Base-by-base conservation (phyloP, 2,888 invertebrate genomes). In the Tetragonula carbonaria region DNA sequence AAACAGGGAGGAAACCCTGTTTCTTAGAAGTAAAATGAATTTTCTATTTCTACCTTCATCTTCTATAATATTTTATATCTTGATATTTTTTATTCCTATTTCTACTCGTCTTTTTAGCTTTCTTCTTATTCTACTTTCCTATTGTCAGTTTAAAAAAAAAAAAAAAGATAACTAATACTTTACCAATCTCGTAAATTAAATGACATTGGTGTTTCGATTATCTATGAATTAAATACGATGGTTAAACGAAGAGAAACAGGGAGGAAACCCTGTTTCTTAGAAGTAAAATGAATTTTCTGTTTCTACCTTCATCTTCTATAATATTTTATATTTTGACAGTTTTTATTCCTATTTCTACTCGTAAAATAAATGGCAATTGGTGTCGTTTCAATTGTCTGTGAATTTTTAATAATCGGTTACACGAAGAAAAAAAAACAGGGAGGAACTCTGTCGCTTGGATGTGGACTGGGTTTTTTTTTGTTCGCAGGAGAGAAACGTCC, bases 401-500 rank as follows among this genome's bases (percentile, higher is more conserved):
- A 45, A 45, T 45, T 45, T 45, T 18, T 8, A 8, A 28, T 8
- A 16, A 16, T 28, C 1, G 16, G 1, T 16, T 3, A 18, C 18
- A 13, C 33, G 2, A 33, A 51, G 45, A 11, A 11, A 2, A 16
- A 50, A 4, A 16, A 50, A 28, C 28, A 11, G 11, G 50, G 16
- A 8, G 16, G 4, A 50, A 18, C 23, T 0, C 5, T 28, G 4
- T 50, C 23, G 18, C 55, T 66, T 11, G 45, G 33, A 50, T 16
- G 65, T 38, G n/a, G 57, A 23, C 33, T 59, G 72, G 71, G 57
- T 68, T 74, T n/a, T 71, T 66, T 65, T 71, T 71, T 65, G 51
- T 74, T 59, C 50, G 81, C 53, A 16, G 23, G 38, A 23, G 71
- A 66, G 51, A 66, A 79, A 74, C 59, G 79, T 79, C 82, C 50